Percentiles rank a stretch among this genome's conserved stretches.
Conservation (phyloP, 2,113 vertebrate genomes). For the Oryzias celebensis region DNA sequence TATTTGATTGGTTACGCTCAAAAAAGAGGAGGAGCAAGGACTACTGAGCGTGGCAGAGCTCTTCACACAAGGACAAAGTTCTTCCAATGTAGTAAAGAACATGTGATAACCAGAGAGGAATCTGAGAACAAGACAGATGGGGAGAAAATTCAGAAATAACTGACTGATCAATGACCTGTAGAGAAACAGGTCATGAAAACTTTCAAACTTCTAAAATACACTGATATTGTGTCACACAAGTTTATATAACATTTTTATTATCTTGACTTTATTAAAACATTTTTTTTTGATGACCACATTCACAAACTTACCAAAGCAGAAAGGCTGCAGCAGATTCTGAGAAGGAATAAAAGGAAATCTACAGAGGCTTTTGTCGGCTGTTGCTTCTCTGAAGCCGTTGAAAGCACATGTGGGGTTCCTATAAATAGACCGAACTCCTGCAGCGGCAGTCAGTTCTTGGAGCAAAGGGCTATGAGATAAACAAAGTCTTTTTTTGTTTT, state of each 20-base stretch:
- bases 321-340: conserved; percentile 4
- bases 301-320: conserved; percentile 41
- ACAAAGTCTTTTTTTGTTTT: neutral
- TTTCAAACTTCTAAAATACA: neutral
- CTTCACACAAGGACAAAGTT: conserved; percentile 70
- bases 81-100: conserved; percentile 16
- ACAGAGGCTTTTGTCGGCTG: neutral
- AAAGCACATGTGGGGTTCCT: conserved; percentile 54
- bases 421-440: conserved; percentile 62
- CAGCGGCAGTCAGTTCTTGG: neutral
- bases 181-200: neutral
- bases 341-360: neutral
- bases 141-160: neutral
- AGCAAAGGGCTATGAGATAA: neutral
- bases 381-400: conserved; percentile 8
- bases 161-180: neutral
- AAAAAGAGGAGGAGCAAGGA: conserved; percentile 17
- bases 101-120: conserved; percentile 61
- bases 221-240: neutral
- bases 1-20: conserved; percentile 30
- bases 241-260: neutral
- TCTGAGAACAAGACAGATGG: conserved; percentile 59
- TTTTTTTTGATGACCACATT: neutral
- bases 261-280: too few relatives aligned
- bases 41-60: conserved; percentile 8